phyloP scores from a whole-genome alignment of 2,113 vertebrate genomes.

The Puffinus mauretanicus region DNA sequence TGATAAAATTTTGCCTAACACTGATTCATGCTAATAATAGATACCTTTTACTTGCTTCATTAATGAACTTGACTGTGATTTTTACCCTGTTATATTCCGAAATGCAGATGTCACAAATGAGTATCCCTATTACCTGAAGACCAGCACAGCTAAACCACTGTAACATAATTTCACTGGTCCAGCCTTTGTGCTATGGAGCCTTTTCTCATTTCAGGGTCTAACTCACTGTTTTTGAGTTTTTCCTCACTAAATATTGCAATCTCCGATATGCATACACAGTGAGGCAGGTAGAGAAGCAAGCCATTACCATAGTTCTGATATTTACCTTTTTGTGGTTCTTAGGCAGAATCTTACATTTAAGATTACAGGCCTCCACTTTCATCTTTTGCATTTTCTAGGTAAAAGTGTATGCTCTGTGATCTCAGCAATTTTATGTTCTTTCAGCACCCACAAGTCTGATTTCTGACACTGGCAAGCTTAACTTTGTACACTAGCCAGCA shows the following conservation, averaged over 20 bases:
- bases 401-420: background rate
- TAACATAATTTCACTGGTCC: background rate
- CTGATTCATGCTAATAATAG: background rate
- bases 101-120: background rate
- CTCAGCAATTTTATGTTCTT: background rate
- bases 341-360: background rate
- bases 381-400: background rate
- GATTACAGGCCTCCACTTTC: background rate
- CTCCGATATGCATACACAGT: background rate
- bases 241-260: background rate
- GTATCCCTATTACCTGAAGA: background rate
- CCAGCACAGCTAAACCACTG: background rate
- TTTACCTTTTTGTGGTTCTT: background rate
- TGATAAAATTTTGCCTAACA: background rate
- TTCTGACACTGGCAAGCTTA: background rate
- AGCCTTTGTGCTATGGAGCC: background rate
- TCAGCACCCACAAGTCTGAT: background rate
- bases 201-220: background rate
- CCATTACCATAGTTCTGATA: accelerated
- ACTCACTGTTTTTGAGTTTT: background rate
- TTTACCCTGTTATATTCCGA: background rate
- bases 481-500: background rate
- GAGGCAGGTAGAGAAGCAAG: background rate
- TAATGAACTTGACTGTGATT: background rate
- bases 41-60: background rate